Conservation (phyloP, 2,888 invertebrate genomes). For the Theretra japonica region DNA sequence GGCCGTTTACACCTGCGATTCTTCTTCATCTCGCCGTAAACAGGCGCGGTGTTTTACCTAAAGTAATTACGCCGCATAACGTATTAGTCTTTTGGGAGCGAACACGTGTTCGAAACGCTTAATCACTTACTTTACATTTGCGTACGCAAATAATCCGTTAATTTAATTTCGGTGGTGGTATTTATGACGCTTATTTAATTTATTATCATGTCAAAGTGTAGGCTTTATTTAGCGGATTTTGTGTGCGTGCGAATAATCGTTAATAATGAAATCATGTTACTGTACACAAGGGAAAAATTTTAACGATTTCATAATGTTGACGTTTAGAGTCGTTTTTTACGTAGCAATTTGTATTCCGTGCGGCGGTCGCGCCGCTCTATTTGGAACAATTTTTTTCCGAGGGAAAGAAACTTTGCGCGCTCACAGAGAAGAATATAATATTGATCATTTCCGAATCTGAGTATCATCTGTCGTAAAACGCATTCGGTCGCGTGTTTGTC, state of each 20-base stretch:
- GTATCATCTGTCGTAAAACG: constrained; percentile 69
- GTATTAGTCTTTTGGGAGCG: constrained; percentile 82
- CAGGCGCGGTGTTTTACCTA: constrained; percentile 77
- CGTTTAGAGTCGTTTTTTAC: constrained; percentile 62
- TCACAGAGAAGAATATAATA: constrained; percentile 54
- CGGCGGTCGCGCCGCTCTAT: constrained; percentile 46
- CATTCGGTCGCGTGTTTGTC: constrained; percentile 64
- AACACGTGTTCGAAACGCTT: constrained; percentile 80
- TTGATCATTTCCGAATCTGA: constrained; percentile 69
- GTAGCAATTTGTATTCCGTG: constrained; percentile 53
- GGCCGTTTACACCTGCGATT: constrained; percentile 82
- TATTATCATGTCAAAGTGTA: constrained; percentile 81
- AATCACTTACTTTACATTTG: constrained; percentile 83
- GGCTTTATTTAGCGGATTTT: constrained; percentile 72
- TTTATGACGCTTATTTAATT: constrained; percentile 81
- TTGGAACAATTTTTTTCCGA: constrained; percentile 39
- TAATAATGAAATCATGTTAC: constrained; percentile 74
- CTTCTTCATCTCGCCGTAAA: constrained; percentile 83
- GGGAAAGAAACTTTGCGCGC: constrained; percentile 37
- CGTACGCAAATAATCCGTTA: constrained; percentile 81
- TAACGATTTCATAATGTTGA: constrained; percentile 68
- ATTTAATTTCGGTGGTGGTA: constrained; percentile 78
- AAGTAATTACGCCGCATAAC: constrained; percentile 82
- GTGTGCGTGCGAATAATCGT: constrained; percentile 75
- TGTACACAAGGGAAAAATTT: constrained; percentile 69